A percentile compares a stretch with the other conserved stretches of the same genome.
Evolutionary conservation across 2,888 invertebrate genomes (phyloP).

Genomic region (Melinaea menophilus): DNA sequence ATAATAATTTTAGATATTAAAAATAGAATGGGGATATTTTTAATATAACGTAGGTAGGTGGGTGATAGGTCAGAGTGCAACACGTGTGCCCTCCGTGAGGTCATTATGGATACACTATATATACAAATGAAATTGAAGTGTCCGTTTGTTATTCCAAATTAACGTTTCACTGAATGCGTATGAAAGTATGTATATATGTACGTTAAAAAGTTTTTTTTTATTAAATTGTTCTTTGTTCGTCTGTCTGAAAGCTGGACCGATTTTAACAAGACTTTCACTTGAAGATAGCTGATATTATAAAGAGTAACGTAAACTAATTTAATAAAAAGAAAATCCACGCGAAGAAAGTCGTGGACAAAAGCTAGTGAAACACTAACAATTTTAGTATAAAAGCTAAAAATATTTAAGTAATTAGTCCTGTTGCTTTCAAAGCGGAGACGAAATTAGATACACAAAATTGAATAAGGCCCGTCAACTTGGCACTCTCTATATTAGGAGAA

Average conservation of each 20-base stretch:
- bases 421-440: neutral
- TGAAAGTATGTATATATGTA: too few relatives aligned
- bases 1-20: neutral
- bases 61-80: slow-evolving; percentile 12
- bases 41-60: slow-evolving; percentile 15
- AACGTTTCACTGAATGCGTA: neutral
- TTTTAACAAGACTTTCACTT: too few relatives aligned
- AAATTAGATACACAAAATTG: neutral
- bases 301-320: too few relatives aligned
- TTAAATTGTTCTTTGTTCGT: too few relatives aligned
- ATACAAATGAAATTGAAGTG: neutral
- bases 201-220: too few relatives aligned
- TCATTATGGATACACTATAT: neutral
- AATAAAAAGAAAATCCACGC: too few relatives aligned
- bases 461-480: slow-evolving; percentile 6
- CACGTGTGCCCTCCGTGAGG: slow-evolving; percentile 8
- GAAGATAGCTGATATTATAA: too few relatives aligned
- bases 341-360: too few relatives aligned
- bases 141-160: neutral
- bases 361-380: too few relatives aligned
- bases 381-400: too few relatives aligned
- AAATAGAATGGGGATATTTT: slow-evolving; percentile 8
- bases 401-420: too few relatives aligned
- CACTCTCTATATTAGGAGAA: slow-evolving; percentile 7
- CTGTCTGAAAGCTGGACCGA: too few relatives aligned